Evolutionary conservation across 1,140 invertebrate species (phyloP), one percentile per base, ranked within the genome.

Genomic region (Drosophila subpulchrella): DNA sequence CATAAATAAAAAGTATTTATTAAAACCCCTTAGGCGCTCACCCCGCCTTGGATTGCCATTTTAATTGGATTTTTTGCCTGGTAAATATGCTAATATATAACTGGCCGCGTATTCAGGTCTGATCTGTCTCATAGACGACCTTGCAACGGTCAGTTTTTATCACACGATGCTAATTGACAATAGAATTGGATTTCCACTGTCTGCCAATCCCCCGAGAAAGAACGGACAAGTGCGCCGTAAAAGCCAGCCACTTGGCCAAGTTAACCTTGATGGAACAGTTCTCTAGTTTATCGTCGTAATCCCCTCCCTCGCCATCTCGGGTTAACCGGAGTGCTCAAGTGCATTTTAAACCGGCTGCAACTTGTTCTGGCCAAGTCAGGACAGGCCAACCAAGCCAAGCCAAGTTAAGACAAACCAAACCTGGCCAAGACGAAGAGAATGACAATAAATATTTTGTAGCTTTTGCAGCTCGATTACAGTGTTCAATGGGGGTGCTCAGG

Each of bases 261-360:
- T 77, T 79, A 73, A 79, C 83, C 83, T 86, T 85, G 81, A 85
- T 77, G 76, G 38, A 72, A 60, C 55, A 61, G 53, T 75, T 76
- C 61, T 76, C 59, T 36, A 27, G 27, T 66, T 66, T 58, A 51
- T 56, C 46, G 59, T 4, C 13, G 47, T 15, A 17, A 17, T 20
- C 36, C 36, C 15, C 39, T 15, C 24, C 59, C 34, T 39, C 59
- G 48, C 41, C 47, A 47, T 20, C 46, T 7, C 20, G 13, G 68
- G 39, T 56, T 59, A 59, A 54, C 66, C 30, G 48, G 36, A 73
- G 68, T 58, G 68, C 53, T 80, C 73, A 74, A 85, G 77, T 81
- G 81, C 81, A 85, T 41, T 57, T 65, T 48, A 75, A 80, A 74
- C 67, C 67, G 63, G 79, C 75, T 68, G 58, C 74, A 81, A 81